Conservation (phyloP, 1,140 invertebrate species). For the Musca vetustissima region DNA sequence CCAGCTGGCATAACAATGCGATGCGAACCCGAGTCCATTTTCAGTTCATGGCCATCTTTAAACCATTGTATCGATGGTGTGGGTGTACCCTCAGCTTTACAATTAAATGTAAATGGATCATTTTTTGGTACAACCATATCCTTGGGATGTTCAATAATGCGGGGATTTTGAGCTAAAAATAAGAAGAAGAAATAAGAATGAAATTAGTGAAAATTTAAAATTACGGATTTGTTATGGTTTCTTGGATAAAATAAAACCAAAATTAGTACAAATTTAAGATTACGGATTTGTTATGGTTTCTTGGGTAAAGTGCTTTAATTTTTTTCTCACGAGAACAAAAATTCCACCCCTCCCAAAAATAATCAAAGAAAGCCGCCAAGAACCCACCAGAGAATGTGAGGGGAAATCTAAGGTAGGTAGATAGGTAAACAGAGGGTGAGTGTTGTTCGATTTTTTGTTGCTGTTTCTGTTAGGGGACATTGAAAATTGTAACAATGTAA, state of each 20-base stretch:
- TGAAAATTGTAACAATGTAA: too few relatives aligned
- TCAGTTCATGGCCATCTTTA: constrained; percentile 63
- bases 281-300: not conserved
- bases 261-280: not conserved
- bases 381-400: too few relatives aligned
- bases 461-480: too few relatives aligned
- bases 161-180: constrained; percentile 63
- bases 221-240: not conserved
- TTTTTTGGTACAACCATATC: constrained; percentile 72
- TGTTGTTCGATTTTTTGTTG: too few relatives aligned
- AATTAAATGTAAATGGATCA: constrained; percentile 68
- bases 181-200: constrained; percentile 14
- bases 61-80: constrained; percentile 67
- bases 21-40: constrained; percentile 59
- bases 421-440: too few relatives aligned
- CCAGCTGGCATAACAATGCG: constrained; percentile 66
- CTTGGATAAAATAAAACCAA: not conserved
- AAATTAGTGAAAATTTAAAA: not conserved
- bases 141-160: constrained; percentile 73
- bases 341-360: not conserved
- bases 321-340: not conserved
- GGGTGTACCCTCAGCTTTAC: constrained; percentile 68
- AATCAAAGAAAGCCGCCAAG: not conserved
- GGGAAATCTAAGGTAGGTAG: too few relatives aligned
- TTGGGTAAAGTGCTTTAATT: not conserved